Evolutionary conservation across 2,888 invertebrate species (phyloP).

Genomic region (Caenorhabditis sulstoni): DNA sequence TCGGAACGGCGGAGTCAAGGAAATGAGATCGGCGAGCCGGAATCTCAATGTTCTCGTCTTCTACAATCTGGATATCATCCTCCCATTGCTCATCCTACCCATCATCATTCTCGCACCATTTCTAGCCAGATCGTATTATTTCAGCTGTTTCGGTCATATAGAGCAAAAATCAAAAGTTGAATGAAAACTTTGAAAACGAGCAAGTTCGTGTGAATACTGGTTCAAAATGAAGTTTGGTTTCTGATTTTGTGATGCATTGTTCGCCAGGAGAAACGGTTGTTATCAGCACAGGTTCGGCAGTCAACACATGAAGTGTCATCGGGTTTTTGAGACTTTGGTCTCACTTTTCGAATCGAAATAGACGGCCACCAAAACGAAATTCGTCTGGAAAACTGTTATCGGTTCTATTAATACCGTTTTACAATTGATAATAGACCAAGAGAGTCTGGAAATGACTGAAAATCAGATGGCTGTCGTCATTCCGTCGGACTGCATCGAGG

Average conservation of each 20-base stretch:
- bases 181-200: constrained; percentile 2
- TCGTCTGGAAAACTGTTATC: too few species aligned
- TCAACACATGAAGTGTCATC: too few species aligned
- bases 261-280: too few species aligned
- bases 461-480: constrained; percentile 17
- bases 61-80: constrained; percentile 47
- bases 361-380: too few species aligned
- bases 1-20: constrained; percentile 13
- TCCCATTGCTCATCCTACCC: constrained; percentile 32
- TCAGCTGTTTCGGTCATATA: constrained; percentile 13
- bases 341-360: too few species aligned
- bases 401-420: too few species aligned
- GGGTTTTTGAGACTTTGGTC: too few species aligned
- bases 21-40: constrained; percentile 13
- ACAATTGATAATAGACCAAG: too few species aligned
- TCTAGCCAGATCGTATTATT: constrained; percentile 5
- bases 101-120: not conserved
- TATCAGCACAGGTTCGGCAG: too few species aligned
- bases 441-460: constrained; percentile 3
- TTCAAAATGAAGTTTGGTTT: too few species aligned
- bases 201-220: not conserved
- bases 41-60: constrained; percentile 9
- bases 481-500: constrained; percentile 63
- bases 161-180: constrained; percentile 1
- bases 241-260: too few species aligned